Evolutionary conservation across 2,113 vertebrate genomes (phyloP).

Genomic region (Cinclus mexicanus): DNA sequence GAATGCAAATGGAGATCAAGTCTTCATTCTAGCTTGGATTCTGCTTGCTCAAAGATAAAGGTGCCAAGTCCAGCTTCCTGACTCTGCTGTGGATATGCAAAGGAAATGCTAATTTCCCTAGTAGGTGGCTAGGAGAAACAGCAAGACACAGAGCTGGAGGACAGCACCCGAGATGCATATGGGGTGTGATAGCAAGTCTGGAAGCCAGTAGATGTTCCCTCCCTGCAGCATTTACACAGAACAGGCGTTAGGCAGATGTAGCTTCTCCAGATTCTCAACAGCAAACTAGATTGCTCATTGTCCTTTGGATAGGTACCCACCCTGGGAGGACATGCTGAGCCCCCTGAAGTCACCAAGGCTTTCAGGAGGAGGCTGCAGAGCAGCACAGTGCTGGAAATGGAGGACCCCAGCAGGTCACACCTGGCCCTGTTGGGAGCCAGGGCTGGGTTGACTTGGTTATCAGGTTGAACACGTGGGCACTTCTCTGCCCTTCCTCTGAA

Average conservation of each 20-base stretch:
- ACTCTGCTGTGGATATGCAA: neutral
- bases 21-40: neutral
- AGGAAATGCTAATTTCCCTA: neutral
- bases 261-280: neutral
- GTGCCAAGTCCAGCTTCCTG: slow-evolving; percentile 13
- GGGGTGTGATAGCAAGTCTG: neutral
- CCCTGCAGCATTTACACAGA: neutral
- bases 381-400: neutral
- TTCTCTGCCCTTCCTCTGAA: neutral
- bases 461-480: accelerated
- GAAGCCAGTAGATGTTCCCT: neutral
- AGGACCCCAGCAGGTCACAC: neutral
- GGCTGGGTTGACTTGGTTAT: neutral
- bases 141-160: neutral
- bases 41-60: slow-evolving; percentile 1
- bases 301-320: neutral
- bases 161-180: neutral
- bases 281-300: neutral
- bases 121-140: neutral
- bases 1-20: neutral
- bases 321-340: neutral
- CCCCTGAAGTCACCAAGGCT: neutral
- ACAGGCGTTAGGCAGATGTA: neutral
- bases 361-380: neutral
- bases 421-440: neutral